Evolutionary conservation across 2,888 invertebrate genomes (phyloP).

Genomic region (Scaptodrosophila latifasciaeformis): DNA sequence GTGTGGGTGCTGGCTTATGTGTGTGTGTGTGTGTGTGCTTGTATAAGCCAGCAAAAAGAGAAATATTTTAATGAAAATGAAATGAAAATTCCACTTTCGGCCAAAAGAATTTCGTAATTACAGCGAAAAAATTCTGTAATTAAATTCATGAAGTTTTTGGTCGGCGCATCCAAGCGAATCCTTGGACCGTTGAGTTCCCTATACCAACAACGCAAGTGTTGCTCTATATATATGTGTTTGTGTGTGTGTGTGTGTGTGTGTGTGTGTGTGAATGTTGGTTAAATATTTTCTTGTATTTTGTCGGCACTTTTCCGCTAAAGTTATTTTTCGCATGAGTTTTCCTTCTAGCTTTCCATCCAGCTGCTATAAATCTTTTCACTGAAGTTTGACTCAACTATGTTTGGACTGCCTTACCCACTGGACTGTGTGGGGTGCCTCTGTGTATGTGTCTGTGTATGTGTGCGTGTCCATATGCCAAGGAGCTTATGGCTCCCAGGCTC

Average conservation of each 20-base stretch:
- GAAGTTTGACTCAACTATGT: constrained; percentile 33
- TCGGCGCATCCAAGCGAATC: constrained; percentile 38
- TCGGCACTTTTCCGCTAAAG: constrained; percentile 66
- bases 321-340: constrained; percentile 59
- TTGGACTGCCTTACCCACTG: too few species aligned
- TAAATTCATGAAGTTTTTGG: constrained; percentile 66
- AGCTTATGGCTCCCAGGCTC: constrained; percentile 34
- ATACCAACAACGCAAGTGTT: constrained; percentile 3
- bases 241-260: constrained; percentile 40
- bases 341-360: constrained; percentile 21
- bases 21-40: constrained; percentile 39
- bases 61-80: constrained; percentile 65
- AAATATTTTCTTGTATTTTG: constrained; percentile 64
- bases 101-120: constrained; percentile 67
- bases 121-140: constrained; percentile 65
- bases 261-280: constrained; percentile 52
- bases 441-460: neutral
- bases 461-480: constrained; percentile 25
- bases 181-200: too few species aligned
- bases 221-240: constrained; percentile 15
- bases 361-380: constrained; percentile 54
- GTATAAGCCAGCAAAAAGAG: constrained; percentile 57
- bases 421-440: neutral
- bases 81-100: constrained; percentile 63
- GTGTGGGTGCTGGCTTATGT: neutral